Evolutionary conservation across 1,140 invertebrate species (phyloP), one percentile per base, ranked within the genome.

Genomic region (Drosophila repleta): DNA sequence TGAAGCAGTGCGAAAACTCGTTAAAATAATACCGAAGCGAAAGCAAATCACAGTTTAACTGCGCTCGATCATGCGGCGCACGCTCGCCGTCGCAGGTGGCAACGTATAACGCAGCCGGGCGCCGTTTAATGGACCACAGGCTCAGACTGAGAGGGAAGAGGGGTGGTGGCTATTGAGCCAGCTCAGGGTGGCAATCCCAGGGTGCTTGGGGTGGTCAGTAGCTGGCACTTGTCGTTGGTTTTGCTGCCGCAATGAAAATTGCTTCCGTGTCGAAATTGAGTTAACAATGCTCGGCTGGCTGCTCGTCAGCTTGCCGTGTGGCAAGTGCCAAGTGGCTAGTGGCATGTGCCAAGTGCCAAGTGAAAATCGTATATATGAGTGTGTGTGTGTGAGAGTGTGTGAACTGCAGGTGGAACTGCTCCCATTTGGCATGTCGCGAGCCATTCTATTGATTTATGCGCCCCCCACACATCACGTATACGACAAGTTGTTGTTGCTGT

Each of bases 261-360:
- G 81, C 77, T 80, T 85, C 82, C 82, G 82, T 85, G 82, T 85
- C 68, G 70, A 85, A 85, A 85, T 85, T 81, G 77, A 85, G 81
- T 85, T 85, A 85, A 81, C 74, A 81, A 78, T 74, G 70, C 77
- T 71, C 46, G 80, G 56, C 57, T 35, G 64, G 18, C 49, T 67
- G 64, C 35, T 41, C 51, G 56, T 21, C 55, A 29, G 55, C 15
- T 35, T 35, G 63, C 35, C 46, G 35, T 45, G 60, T 60, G 74
- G 32, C 56, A 60, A 52, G 45, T 45, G 43, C 21, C 24, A 45
- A 13, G 8, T 11, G 20, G 35, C 0, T 3, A 51, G 20, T 21
- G 61, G 24, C 37, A 24, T 3, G 39, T 3, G 32, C 5, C 46
- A 49, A 29, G 63, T 20, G 17, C 35, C 32, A 49, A 29, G 52